Base-by-base conservation (phyloP, 2,797 vertebrate genomes). In the Trachurus trachurus region DNA sequence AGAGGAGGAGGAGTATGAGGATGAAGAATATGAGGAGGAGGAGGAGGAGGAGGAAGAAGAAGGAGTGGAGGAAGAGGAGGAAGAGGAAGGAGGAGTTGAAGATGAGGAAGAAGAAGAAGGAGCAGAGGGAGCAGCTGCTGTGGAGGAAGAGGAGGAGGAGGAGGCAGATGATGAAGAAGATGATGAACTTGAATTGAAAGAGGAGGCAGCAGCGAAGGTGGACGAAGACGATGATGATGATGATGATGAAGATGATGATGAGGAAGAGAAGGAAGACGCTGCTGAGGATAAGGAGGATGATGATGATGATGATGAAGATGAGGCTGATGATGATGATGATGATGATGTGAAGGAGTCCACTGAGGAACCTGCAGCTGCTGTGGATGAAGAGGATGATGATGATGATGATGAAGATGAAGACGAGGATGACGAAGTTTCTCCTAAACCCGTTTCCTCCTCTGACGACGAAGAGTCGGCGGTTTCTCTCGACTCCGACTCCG, bases 391-490 rank as follows among this genome's bases (percentile, higher is more conserved):
- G 50, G 79, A 71, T 6, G 76, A 86, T 0, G 69, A 77, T 3
- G 78, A 79, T n/a, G 63, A 44, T 12, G 44, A 64, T 54, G 70
- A 60, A 11, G 65, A 66, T 59, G 63, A 44, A 9, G 44, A 64
- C 54, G 70, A 60, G 9, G 65, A 66, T 59, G 78, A 79, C 16
- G 85, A 83, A 22, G 81, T 26, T 68, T 81, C 85, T 76, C 82
- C 89, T 57, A 66, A 91, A 75, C 87, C 88, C 0, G 6, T 62
- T 65, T 74, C 89, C 54, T 53, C 81, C 0, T 85, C 87, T 64
- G 90, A 87, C 21, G 90, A 91, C 5, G 87, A 91, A 60, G 88
- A 89, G 16, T 72, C 64, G 0, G 34, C 58, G 4, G 60, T 66
- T n/a, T 77, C 88, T 49, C 65, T 78, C n/a, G 84, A 86, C 3